A percentile compares a stretch with the other conserved stretches of the same genome.
Evolutionary conservation across 2,888 invertebrate species (phyloP).

Genomic region (Embidobia sp.): DNA sequence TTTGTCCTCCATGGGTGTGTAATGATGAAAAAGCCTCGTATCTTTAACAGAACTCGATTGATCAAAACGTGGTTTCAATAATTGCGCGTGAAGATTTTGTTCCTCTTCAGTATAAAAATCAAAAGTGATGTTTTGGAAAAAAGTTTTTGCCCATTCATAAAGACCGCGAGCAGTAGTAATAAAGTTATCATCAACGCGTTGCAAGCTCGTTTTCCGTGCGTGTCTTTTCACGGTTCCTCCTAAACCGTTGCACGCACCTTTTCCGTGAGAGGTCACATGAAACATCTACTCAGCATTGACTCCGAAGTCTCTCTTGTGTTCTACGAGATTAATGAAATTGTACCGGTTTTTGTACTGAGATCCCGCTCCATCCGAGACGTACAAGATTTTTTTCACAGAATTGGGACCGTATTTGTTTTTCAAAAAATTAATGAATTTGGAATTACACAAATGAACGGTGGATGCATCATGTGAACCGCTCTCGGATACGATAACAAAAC

Average conservation of each 20-base stretch:
- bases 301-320: slow-evolving; percentile 44
- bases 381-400: slow-evolving; percentile 39
- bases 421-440: slow-evolving; percentile 5
- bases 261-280: slow-evolving; percentile 47
- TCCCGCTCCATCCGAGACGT: slow-evolving; percentile 53
- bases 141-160: slow-evolving; percentile 22
- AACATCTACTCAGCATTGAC: slow-evolving; percentile 44
- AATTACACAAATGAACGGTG: slow-evolving; percentile 1
- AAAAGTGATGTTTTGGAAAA: slow-evolving; percentile 26
- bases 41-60: not conserved
- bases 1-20: not conserved
- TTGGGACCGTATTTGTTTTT: not conserved
- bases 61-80: not conserved
- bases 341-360: slow-evolving; percentile 1
- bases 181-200: slow-evolving; percentile 10
- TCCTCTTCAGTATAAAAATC: slow-evolving; percentile 19
- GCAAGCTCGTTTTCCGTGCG: slow-evolving; percentile 41
- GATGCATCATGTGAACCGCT: not conserved
- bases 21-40: slow-evolving; percentile 14
- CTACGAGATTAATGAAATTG: slow-evolving; percentile 39
- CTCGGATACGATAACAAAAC: slow-evolving; percentile 15
- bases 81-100: not conserved
- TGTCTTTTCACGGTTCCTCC: slow-evolving; percentile 27
- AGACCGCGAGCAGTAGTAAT: slow-evolving; percentile 9
- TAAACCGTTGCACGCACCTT: slow-evolving; percentile 44